Base-by-base conservation (phyloP, 2,113 vertebrate genomes). In the Thalassoma bifasciatum region DNA sequence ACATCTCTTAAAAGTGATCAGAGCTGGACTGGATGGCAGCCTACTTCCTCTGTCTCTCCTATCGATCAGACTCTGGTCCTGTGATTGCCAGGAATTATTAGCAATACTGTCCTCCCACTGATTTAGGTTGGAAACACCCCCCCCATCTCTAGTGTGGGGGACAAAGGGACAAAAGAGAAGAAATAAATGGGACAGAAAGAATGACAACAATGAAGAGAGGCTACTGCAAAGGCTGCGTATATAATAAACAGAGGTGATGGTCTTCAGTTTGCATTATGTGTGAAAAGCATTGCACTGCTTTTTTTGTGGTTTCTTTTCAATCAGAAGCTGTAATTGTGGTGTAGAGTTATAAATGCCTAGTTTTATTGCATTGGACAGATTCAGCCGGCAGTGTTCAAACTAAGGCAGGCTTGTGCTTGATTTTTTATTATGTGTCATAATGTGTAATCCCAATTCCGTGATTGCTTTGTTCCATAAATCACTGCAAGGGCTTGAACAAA, bases 21-120 rank as follows among this genome's bases (percentile, higher is more conserved):
- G 81, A 74, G 51, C 80, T 65, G 10, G 86, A 63, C 83, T 89
- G 88, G 89, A 84, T 42, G 77, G 77, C 81, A 72, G 89, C 88
- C 89, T 80, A 73, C 86, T 80, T 60, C 83, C 80, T 89, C 75
- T 42, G 63, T 79, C 84, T 84, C 77, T 83, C 62, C 63, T 81
- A 91, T 92, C 76, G 88, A 91, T 93, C 86, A 86, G 77, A 77
- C 67, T 49, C 21, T 47, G 75, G 66, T 36, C 42, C 59, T 75
- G 36, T 76, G 86, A 89, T 89, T 86, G 82, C 78, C 77, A 79
- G 80, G 75, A 84, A 88, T 88, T 86, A 88, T 85, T 86, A 83
- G 68, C 77, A 40, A 65, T 53, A 67, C 60, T 26, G 40, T 24
- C 46, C 50, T 84, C 70, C 66, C 64, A 58, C 74, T 58, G 73